These are phyloP conservation scores for Perizoma flavofasciatum DNA, from an alignment of 2,888 invertebrate species.

Conservation along the genomic window DNA sequence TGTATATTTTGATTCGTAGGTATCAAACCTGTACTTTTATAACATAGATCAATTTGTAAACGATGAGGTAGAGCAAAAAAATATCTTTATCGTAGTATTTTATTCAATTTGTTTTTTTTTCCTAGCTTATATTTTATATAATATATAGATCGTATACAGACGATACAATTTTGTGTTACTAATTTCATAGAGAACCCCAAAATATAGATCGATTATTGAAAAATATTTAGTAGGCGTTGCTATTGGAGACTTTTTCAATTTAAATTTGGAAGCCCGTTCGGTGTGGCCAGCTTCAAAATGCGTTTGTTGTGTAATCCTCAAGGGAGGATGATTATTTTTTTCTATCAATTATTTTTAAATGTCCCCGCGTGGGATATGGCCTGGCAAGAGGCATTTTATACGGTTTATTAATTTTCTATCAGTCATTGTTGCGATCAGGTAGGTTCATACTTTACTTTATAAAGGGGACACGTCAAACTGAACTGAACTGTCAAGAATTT, in stretches of 20 bases:
- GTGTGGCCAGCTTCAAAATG: conserved; percentile 80
- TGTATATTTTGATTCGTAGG: too few relatives aligned
- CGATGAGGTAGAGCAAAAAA: too few relatives aligned
- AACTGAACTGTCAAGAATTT: conserved; percentile 13
- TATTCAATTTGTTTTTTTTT: too few relatives aligned
- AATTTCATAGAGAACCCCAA: conserved; percentile 35
- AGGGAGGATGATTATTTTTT: conserved; percentile 78
- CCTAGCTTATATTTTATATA: too few relatives aligned
- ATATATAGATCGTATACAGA: too few relatives aligned
- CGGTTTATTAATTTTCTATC: conserved; percentile 72
- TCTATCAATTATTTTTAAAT: conserved; percentile 70
- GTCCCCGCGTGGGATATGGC: conserved; percentile 70
- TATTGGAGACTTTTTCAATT: conserved; percentile 52
- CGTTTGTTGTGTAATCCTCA: conserved; percentile 82
- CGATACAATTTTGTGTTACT: too few relatives aligned
- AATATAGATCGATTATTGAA: conserved; percentile 46
- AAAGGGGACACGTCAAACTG: conserved; percentile 6
- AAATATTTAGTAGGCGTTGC: conserved; percentile 50
- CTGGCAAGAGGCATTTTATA: conserved; percentile 53
- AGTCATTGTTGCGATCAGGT: conserved; percentile 56
- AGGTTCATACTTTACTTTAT: conserved; percentile 27
- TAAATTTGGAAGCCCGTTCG: conserved; percentile 68
- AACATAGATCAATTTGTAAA: too few relatives aligned
- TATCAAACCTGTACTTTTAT: too few relatives aligned
- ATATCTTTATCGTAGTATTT: too few relatives aligned